Conservation (phyloP, 2,888 invertebrate species). For the Helicoverpa assulta region DNA sequence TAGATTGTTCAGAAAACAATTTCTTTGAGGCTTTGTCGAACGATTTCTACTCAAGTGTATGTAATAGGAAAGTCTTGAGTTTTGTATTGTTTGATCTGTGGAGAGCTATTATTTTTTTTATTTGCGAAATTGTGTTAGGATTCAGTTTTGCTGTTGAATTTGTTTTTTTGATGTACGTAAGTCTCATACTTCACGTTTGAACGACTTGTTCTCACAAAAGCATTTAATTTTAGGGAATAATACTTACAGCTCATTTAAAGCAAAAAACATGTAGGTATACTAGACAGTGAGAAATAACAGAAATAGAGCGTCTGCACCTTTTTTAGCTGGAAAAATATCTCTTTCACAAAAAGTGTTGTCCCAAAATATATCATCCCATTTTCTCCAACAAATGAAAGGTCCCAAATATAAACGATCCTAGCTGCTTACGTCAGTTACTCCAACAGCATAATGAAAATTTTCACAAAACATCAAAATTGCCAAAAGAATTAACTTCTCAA, state of each 20-base stretch:
- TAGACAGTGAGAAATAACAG: too few relatives aligned
- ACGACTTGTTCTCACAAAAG: too few relatives aligned
- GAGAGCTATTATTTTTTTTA: constrained; percentile 20
- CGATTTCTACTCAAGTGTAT: constrained; percentile 44
- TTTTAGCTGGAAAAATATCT: too few relatives aligned
- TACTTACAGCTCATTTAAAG: too few relatives aligned
- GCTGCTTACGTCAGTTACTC: not conserved
- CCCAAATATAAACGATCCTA: not conserved
- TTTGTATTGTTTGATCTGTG: constrained; percentile 35
- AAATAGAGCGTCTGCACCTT: too few relatives aligned
- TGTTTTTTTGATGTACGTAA: not conserved
- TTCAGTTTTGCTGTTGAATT: constrained; percentile 17
- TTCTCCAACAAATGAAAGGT: not conserved
- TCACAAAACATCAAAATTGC: not conserved
- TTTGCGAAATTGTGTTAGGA: not conserved
- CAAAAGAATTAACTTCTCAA: not conserved
- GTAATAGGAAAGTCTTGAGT: constrained; percentile 31
- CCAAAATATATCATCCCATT: not conserved
- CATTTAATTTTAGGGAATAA: too few relatives aligned
- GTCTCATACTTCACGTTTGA: too few relatives aligned
- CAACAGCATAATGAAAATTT: not conserved
- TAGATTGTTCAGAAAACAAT: constrained; percentile 59
- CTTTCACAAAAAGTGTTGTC: too few relatives aligned
- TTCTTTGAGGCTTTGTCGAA: constrained; percentile 56
- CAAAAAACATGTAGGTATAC: too few relatives aligned